These are phyloP conservation scores for Malachius bipustulatus DNA, from an alignment of 2,888 invertebrate species.

Conservation along the genomic window DNA sequence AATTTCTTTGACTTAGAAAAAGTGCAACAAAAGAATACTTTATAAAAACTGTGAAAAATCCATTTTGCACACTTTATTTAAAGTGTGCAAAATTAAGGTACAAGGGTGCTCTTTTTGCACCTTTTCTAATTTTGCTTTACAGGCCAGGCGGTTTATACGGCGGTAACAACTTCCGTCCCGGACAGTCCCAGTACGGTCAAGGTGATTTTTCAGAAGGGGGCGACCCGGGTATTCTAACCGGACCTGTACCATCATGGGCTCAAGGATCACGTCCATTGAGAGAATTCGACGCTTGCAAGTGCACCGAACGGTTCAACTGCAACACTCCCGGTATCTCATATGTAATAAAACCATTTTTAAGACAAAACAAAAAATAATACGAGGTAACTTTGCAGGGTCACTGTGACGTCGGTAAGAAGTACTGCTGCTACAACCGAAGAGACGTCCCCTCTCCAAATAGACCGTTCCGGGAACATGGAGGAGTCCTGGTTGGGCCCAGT, in stretches of 20 bases:
- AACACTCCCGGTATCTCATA: slow-evolving; percentile 42
- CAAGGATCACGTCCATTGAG: slow-evolving; percentile 32
- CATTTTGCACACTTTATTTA: too few species aligned
- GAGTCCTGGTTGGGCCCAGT: too few species aligned
- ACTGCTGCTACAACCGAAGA: slow-evolving; percentile 48
- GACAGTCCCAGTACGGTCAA: slow-evolving; percentile 15
- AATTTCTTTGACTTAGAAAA: too few species aligned
- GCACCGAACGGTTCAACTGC: slow-evolving; percentile 45
- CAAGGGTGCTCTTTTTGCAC: too few species aligned
- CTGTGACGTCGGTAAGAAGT: slow-evolving; percentile 49
- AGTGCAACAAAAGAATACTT: too few species aligned
- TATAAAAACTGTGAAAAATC: too few species aligned
- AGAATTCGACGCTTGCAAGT: slow-evolving; percentile 39
- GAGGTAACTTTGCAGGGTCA: slow-evolving; percentile 51
- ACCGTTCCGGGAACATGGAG: too few species aligned
- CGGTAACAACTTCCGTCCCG: slow-evolving; percentile 8
- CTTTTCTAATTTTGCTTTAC: not conserved
- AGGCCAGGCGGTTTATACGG: slow-evolving; percentile 26
- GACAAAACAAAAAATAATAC: too few species aligned
- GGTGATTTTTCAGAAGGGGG: slow-evolving; percentile 19
- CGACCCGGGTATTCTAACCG: slow-evolving; percentile 28
- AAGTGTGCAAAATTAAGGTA: too few species aligned
- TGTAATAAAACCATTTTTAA: too few species aligned
- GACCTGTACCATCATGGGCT: slow-evolving; percentile 36
- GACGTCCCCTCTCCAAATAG: too few species aligned